phyloP scores from a whole-genome alignment of 2,888 invertebrate species.

The Chelonus formosanus region DNA sequence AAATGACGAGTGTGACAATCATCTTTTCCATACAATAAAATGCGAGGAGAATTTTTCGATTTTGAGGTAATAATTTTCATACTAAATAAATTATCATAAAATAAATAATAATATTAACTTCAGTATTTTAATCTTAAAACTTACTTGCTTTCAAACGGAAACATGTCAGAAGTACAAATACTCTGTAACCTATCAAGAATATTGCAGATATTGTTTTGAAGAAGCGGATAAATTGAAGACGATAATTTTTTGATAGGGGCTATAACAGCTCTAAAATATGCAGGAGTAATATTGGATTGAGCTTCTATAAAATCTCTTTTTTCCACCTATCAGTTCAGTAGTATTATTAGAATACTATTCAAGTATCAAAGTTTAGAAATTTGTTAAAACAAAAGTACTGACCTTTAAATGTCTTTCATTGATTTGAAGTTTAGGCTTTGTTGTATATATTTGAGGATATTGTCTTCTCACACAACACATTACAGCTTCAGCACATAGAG shows the following conservation, averaged over 20 bases:
- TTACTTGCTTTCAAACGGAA: too few species aligned
- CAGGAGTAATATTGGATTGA: too few species aligned
- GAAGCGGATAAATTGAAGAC: too few species aligned
- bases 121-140: too few species aligned
- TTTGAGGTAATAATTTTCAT: constrained; percentile 38
- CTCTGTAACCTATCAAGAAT: constrained; percentile 20
- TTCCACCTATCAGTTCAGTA: too few species aligned
- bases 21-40: constrained; percentile 66
- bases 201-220: not conserved
- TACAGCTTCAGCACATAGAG: constrained; percentile 72
- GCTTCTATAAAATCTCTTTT: too few species aligned
- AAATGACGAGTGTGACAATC: constrained; percentile 73
- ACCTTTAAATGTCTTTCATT: constrained; percentile 72
- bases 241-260: too few species aligned
- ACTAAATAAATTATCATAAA: not conserved
- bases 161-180: constrained; percentile 3
- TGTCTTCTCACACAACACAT: constrained; percentile 69
- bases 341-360: not conserved
- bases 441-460: constrained; percentile 72
- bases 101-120: too few species aligned
- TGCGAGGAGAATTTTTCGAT: constrained; percentile 63
- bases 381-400: constrained; percentile 20
- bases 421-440: constrained; percentile 67
- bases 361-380: not conserved
- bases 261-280: too few species aligned